phyloP scores from a whole-genome alignment of 2,888 invertebrate species.

The Volucella inanis region DNA sequence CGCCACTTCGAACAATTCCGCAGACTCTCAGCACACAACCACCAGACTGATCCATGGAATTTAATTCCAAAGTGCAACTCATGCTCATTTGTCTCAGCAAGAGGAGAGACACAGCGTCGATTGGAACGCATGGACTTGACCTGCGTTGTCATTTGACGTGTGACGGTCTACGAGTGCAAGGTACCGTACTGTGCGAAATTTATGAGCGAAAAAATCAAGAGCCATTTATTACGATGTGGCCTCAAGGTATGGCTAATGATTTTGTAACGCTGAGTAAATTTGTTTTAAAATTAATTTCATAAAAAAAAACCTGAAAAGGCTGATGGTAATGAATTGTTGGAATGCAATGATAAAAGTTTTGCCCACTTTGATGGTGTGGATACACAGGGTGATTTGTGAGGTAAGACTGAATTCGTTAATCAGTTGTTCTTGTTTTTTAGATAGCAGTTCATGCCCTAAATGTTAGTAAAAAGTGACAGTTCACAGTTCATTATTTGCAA shows the following conservation, averaged over 20 bases:
- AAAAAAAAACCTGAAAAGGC: neutral
- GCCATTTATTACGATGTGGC: conserved; percentile 37
- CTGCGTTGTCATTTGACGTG: conserved; percentile 42
- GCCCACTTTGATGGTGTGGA: too few species aligned
- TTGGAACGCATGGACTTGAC: conserved; percentile 54
- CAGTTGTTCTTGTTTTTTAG: too few species aligned
- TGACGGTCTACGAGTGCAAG: conserved; percentile 2
- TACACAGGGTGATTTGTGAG: too few species aligned
- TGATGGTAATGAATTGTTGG: too few species aligned
- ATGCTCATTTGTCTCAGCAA: neutral
- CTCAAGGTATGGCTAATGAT: conserved; percentile 44
- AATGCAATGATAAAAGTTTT: too few species aligned
- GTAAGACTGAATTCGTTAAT: too few species aligned
- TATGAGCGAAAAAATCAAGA: neutral
- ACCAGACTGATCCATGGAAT: conserved; percentile 15
- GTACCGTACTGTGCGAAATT: neutral
- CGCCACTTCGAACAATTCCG: neutral
- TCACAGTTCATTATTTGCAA: too few species aligned
- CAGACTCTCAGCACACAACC: conserved; percentile 8
- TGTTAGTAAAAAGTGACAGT: too few species aligned
- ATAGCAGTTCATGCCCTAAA: too few species aligned
- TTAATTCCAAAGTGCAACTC: conserved; percentile 46
- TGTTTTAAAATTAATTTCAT: conserved; percentile 28
- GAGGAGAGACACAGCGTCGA: neutral
- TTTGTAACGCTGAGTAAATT: conserved; percentile 25